Conservation (phyloP, 2,888 invertebrate genomes). For the Spicauda simplicius region DNA sequence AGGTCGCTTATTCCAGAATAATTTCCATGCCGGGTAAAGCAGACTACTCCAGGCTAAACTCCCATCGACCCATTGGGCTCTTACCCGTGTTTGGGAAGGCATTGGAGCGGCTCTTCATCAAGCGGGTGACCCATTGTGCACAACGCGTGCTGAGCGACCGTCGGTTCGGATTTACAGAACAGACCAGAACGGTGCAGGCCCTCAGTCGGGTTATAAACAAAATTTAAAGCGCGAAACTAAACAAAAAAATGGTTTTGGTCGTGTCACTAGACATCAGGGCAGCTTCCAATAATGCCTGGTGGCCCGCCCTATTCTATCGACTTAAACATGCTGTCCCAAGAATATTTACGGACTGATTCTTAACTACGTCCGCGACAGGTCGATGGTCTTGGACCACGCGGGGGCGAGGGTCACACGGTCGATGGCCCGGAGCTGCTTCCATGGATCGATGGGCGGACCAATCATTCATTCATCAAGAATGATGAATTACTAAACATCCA, state of each 20-base stretch:
- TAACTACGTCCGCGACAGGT: background rate
- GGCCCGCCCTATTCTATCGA: conserved; percentile 32
- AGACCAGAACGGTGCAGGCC: conserved; percentile 34
- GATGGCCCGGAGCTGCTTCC: background rate
- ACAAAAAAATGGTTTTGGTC: conserved; percentile 16
- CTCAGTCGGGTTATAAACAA: conserved; percentile 16
- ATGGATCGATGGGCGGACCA: background rate
- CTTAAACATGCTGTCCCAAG: background rate
- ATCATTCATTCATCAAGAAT: background rate
- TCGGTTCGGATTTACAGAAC: conserved; percentile 41
- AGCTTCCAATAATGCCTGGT: conserved; percentile 23
- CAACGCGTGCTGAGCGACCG: background rate
- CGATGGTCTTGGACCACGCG: background rate
- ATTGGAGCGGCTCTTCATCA: too few species aligned
- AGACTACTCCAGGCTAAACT: too few species aligned
- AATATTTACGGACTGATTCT: background rate
- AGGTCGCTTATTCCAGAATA: too few species aligned
- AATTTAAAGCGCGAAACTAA: conserved; percentile 6
- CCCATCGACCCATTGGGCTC: too few species aligned
- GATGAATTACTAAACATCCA: background rate
- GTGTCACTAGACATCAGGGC: conserved; percentile 39
- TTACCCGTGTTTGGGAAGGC: too few species aligned
- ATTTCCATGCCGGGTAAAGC: too few species aligned
- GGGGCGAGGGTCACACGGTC: background rate
- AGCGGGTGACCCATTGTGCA: too few species aligned